Evolutionary conservation across 2,888 invertebrate species (phyloP), one percentile per base, ranked within the genome.

Genomic region (Fragum sueziense): DNA sequence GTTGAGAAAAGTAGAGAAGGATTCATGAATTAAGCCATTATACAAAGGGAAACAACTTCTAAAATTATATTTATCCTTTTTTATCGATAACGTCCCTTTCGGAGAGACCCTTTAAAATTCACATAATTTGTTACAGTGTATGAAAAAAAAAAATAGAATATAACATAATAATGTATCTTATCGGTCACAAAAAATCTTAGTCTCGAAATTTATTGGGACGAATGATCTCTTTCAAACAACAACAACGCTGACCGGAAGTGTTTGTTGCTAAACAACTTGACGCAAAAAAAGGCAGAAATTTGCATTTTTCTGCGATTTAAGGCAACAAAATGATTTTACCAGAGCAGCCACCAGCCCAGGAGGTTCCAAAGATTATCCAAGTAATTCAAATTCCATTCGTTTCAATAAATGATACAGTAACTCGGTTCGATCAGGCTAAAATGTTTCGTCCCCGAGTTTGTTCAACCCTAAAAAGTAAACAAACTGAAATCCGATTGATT

Each of bases 331-430:
- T 84, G 84, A 84, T 81, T 65, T 67, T 84, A 1, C 80, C 79
- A 25, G 81, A 81, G 20, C 79, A 84, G 54, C 79, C 76, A 20
- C n/a, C 33, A n/a, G 51, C 57, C n/a, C 75, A 68, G 29, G 85
- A 86, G 68, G 76, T 87, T n/a, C 86, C 87, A 31, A 87, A 86
- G 70, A 76, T 88, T n/a, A 87, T 86, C 25, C 87, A 88, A 84
- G 88, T 87, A 74, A 54, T 29, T 20, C 47, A 2, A 47, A 9
- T 47, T 4, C 2, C 3, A 9, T n/a, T 47, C 47, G 4, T 9
- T 47, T 47, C 47, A 47, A 2, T 2, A 47, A 14, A 47, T n/a
- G n/a, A n/a, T n/a, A n/a, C n/a, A n/a, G 4, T 47, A 2, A 47
- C 47, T 37, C 20, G n/a, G 17, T 9, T n/a, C 17, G 3, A 20